Conservation (phyloP, 2,113 vertebrate species). For the Phycodurus eques region DNA sequence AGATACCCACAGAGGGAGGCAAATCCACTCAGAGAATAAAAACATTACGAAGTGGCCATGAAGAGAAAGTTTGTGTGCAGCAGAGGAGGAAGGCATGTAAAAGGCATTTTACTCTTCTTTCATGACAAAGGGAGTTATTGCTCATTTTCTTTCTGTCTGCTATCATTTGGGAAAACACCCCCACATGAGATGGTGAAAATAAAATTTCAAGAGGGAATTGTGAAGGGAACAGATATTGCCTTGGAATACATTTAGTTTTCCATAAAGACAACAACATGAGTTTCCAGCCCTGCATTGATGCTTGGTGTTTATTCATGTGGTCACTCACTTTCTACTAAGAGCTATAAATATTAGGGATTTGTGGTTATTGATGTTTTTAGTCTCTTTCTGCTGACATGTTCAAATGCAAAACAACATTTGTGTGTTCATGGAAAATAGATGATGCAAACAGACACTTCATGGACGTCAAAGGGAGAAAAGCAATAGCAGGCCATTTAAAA, state of each 20-base stretch:
- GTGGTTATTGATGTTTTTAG: slow-evolving; percentile 65
- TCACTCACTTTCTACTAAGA: slow-evolving; percentile 54
- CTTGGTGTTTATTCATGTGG: slow-evolving; percentile 35
- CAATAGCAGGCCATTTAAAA: slow-evolving; percentile 43
- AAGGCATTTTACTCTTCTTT: not conserved
- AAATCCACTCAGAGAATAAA: slow-evolving; percentile 64
- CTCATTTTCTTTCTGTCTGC: slow-evolving; percentile 17
- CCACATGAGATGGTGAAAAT: slow-evolving; percentile 29
- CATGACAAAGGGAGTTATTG: not conserved
- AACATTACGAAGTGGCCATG: slow-evolving; percentile 54
- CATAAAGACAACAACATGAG: slow-evolving; percentile 37
- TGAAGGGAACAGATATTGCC: slow-evolving; percentile 39
- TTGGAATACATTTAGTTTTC: slow-evolving; percentile 41
- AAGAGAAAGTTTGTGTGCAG: slow-evolving; percentile 36
- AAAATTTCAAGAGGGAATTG: slow-evolving; percentile 31
- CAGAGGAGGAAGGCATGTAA: slow-evolving; percentile 15
- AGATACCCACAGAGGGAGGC: slow-evolving; percentile 55
- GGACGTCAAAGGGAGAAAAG: slow-evolving; percentile 63
- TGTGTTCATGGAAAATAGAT: slow-evolving; percentile 46
- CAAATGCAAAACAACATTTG: slow-evolving; percentile 57
- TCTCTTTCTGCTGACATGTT: slow-evolving; percentile 65
- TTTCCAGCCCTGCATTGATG: slow-evolving; percentile 41
- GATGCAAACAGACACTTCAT: slow-evolving; percentile 62
- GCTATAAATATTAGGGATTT: slow-evolving; percentile 68
- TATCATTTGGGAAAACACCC: slow-evolving; percentile 27